Evolutionary conservation across 2,888 invertebrate genomes (phyloP).

Genomic region (Amphipoea oculea): DNA sequence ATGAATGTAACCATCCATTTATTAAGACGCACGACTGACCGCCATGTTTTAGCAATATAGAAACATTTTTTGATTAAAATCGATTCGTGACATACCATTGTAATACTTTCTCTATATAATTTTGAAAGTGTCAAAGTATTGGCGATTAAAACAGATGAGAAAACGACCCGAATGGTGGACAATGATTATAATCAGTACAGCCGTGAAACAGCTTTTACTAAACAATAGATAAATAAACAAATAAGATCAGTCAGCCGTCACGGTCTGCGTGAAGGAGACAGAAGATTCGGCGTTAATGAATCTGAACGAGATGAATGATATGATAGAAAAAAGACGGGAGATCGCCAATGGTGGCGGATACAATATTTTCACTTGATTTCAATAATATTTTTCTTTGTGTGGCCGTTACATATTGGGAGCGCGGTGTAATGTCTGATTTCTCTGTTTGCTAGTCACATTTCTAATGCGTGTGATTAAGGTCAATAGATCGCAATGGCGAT

Average conservation of each 20-base stretch:
- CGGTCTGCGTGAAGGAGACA: slow-evolving; percentile 55
- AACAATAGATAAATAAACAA: slow-evolving; percentile 74
- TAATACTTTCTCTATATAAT: slow-evolving; percentile 68
- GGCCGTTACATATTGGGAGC: slow-evolving; percentile 66
- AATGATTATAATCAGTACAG: slow-evolving; percentile 68
- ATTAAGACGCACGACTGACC: slow-evolving; percentile 63
- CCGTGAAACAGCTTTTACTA: slow-evolving; percentile 71
- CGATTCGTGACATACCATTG: slow-evolving; percentile 71
- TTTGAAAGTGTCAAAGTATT: slow-evolving; percentile 69
- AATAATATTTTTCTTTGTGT: slow-evolving; percentile 72
- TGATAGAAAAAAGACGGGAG: slow-evolving; percentile 60
- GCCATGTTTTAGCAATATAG: slow-evolving; percentile 56
- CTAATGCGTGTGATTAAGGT: slow-evolving; percentile 81
- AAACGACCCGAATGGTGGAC: slow-evolving; percentile 62
- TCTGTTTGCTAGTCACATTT: slow-evolving; percentile 77
- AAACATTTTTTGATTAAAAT: slow-evolving; percentile 67
- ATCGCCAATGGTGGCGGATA: slow-evolving; percentile 66
- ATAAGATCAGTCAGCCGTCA: slow-evolving; percentile 69
- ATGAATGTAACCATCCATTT: slow-evolving; percentile 59
- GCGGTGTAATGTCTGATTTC: slow-evolving; percentile 72
- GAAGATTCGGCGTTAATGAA: slow-evolving; percentile 47
- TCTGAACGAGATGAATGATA: slow-evolving; percentile 61
- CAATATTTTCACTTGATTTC: slow-evolving; percentile 76
- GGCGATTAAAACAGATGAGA: slow-evolving; percentile 60
- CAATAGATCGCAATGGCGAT: slow-evolving; percentile 69